phyloP scores from a whole-genome alignment of 2,113 vertebrate genomes.

The Oncorhynchus kisutch region DNA sequence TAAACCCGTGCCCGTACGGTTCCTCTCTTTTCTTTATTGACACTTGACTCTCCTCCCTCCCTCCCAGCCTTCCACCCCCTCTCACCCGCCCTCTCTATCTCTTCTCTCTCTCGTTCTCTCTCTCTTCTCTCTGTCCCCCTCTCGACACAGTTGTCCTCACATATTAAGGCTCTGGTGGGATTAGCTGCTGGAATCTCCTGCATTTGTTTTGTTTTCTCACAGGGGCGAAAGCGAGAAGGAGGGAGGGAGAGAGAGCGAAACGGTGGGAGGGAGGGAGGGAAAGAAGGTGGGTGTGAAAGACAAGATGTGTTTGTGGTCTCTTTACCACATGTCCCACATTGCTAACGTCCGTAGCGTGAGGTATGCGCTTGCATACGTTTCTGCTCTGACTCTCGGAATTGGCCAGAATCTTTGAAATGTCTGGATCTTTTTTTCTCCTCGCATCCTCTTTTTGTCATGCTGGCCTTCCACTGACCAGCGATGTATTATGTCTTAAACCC shows the following conservation, averaged over 20 bases:
- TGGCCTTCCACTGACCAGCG: background rate
- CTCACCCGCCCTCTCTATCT: background rate
- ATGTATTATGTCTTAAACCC: background rate
- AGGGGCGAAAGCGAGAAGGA: conserved; percentile 42
- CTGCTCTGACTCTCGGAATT: conserved; percentile 31
- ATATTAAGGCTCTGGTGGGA: conserved; percentile 56
- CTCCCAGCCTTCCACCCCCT: background rate
- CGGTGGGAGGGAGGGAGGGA: conserved; percentile 21
- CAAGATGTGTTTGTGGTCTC: conserved; percentile 34
- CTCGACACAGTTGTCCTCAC: conserved; percentile 48
- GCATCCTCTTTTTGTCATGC: conserved; percentile 25
- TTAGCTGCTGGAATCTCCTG: conserved; percentile 66
- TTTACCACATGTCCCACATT: conserved; percentile 42
- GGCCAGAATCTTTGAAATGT: conserved; percentile 32
- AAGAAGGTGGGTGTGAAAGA: conserved; percentile 12
- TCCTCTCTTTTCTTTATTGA: conserved; percentile 43
- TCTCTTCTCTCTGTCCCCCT: no score
- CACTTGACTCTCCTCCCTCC: conserved; percentile 49
- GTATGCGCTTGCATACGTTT: conserved; percentile 8
- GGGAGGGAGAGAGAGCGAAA: conserved; percentile 20
- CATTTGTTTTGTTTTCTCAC: conserved; percentile 67
- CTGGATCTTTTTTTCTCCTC: background rate
- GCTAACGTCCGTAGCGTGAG: conserved; percentile 22
- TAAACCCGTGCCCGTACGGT: conserved; percentile 23
- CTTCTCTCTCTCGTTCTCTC: background rate